These are phyloP conservation scores for Orchesella flavescens DNA, from an alignment of 2,888 invertebrate genomes.

Conservation along the genomic window DNA sequence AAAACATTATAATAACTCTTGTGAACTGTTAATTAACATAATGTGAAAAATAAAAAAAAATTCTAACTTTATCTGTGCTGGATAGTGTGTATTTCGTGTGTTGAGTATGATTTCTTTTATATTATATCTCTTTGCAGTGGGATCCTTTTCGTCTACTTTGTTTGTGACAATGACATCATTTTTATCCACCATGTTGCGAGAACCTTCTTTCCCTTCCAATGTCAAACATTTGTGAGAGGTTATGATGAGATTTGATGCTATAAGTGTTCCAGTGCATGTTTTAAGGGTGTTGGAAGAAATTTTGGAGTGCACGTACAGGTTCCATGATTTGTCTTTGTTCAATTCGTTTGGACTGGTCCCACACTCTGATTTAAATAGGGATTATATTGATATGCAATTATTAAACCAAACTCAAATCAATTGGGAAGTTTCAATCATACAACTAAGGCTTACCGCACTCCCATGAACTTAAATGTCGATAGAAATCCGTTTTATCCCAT, in stretches of 20 bases:
- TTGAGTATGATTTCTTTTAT: slow-evolving; percentile 3
- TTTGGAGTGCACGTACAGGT: slow-evolving; percentile 3
- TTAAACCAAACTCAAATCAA: too few species aligned
- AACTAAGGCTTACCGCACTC: not conserved
- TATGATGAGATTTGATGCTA: slow-evolving; percentile 19
- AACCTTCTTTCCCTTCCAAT: not conserved
- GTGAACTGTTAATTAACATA: too few species aligned
- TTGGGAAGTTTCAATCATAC: too few species aligned
- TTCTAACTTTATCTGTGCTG: not conserved
- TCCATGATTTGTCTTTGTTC: not conserved
- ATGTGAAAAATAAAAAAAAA: too few species aligned
- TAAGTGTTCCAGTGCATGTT: slow-evolving; percentile 25
- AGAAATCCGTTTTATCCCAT: not conserved
- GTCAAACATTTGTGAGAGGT: slow-evolving; percentile 39
- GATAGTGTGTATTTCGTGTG: not conserved
- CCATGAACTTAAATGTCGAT: not conserved
- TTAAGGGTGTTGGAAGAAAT: not conserved
- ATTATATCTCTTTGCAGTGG: not conserved
- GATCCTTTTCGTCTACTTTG: not conserved
- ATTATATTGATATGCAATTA: too few species aligned
- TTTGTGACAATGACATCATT: not conserved
- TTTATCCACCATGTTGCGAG: not conserved
- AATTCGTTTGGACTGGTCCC: not conserved
- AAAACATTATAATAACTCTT: too few species aligned
- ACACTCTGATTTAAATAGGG: not conserved